Conservation (phyloP, 1,140 invertebrate genomes). For the Varroa destructor region DNA sequence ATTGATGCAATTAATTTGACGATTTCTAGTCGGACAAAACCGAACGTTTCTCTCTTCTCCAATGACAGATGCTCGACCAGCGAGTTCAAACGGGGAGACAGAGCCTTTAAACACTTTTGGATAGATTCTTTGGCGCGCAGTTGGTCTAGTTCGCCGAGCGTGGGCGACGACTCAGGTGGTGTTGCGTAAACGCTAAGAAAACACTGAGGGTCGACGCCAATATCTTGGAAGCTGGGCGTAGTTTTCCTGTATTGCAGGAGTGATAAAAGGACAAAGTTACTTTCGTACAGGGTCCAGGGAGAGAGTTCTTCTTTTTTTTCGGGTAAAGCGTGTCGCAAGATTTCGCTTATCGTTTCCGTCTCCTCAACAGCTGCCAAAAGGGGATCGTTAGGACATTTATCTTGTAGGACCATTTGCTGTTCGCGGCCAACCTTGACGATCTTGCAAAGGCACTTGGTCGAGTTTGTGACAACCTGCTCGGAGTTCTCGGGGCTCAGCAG, state of each 20-base stretch:
- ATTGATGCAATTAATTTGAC: slow-evolving; percentile 18
- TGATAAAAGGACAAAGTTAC: slow-evolving; percentile 7
- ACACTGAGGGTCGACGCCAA: not conserved
- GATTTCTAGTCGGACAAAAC: slow-evolving; percentile 8
- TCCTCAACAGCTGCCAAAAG: slow-evolving; percentile 11
- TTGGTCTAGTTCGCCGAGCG: slow-evolving; percentile 6
- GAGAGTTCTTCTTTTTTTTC: not conserved
- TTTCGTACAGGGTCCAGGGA: slow-evolving; percentile 12
- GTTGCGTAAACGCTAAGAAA: slow-evolving; percentile 8
- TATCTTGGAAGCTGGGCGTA: slow-evolving; percentile 12
- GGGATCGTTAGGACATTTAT: slow-evolving; percentile 18
- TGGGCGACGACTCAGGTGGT: slow-evolving; percentile 1
- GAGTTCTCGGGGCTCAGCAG: slow-evolving; percentile 17
- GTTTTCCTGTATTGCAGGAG: slow-evolving; percentile 20
- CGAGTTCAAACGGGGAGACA: not conserved
- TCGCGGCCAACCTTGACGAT: slow-evolving; percentile 25
- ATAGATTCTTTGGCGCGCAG: slow-evolving; percentile 12
- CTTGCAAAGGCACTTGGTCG: slow-evolving; percentile 24
- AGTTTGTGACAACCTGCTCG: slow-evolving; percentile 23
- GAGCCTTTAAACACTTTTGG: slow-evolving; percentile 6
- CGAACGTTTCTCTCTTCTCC: slow-evolving; percentile 7
- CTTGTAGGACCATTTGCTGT: slow-evolving; percentile 18
- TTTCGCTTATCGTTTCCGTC: slow-evolving; percentile 7
- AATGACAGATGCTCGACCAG: slow-evolving; percentile 1
- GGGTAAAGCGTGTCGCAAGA: slow-evolving; percentile 6